Base-by-base conservation (phyloP, 2,888 invertebrate genomes). In the Megalurothrips usitatus region DNA sequence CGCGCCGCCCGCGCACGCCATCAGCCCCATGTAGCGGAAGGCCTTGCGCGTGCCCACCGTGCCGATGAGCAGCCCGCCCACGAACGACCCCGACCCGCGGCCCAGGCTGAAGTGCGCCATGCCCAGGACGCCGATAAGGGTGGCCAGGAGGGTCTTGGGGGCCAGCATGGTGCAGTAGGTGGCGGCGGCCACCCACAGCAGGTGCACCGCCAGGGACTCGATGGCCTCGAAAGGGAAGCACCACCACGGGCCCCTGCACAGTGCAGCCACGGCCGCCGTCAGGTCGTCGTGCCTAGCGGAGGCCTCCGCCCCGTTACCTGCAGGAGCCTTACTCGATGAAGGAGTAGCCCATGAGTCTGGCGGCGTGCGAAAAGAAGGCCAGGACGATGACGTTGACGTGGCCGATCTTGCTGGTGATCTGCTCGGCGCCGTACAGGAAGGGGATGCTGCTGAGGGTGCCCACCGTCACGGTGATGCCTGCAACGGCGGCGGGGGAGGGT, bases 151-250 rank as follows among this genome's bases (percentile, higher is more conserved):
- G 85, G 92, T 94, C 86, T 93, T 93, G 0, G 96, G 96, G 0
- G 96, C 94, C 84, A 96, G 87, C 86, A 94, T 91, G 19, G 94
- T 93, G 85, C 95, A 95, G 87, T 96, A 96, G 0, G 95, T 95
- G 10, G 96, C 94, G 0, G 95, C 95, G 63, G 96, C 94, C 23
- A 96, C 95, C 94, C 95, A 96, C 94, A 96, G 94, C 83, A 96
- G 88, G 85, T 95, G 95, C 43, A 94, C 94, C 0, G 95, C 94
- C 23, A 95, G 88, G 0, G 95, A 93, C 87, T 95, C 95, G 91
- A 95, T 92, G 0, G 94, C 94, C 88, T 95, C 95, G 85, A 95
- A 95, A 0, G 95, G 95, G 84, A 95, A 94, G 85, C 94, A 94
- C 94, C 94, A 94, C 94, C 94, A 95, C 9, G 95, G 94, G 86